Conservation (phyloP, 1,140 invertebrate genomes). For the Tetragonula clypearis region DNA sequence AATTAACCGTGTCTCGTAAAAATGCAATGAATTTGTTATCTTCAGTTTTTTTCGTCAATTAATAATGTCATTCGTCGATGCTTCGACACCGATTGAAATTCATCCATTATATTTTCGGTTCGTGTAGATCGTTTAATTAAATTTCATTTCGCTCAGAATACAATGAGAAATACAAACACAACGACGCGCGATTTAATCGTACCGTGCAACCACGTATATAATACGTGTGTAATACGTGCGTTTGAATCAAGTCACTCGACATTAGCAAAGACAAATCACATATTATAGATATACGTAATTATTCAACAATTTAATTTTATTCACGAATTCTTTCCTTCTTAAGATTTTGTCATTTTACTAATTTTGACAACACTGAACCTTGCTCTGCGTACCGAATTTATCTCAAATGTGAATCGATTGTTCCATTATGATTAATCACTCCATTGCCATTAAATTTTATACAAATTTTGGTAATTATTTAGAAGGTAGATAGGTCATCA, state of each 20-base stretch:
- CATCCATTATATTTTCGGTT: background rate
- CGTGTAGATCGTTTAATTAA: constrained; percentile 16
- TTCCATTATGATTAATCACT: too few species aligned
- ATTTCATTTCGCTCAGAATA: background rate
- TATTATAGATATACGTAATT: background rate
- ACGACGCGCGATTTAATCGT: background rate
- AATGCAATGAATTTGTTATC: background rate
- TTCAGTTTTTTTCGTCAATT: background rate
- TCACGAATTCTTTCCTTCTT: too few species aligned
- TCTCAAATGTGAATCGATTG: too few species aligned
- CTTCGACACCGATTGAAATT: constrained; percentile 11
- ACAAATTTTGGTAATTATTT: too few species aligned
- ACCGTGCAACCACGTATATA: background rate
- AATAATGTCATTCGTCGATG: constrained; percentile 5
- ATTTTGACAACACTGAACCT: background rate
- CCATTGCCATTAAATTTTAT: too few species aligned
- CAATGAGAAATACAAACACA: constrained; percentile 1
- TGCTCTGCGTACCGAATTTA: background rate
- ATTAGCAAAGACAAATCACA: background rate
- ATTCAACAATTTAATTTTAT: background rate
- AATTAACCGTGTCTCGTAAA: background rate
- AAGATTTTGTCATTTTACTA: background rate
- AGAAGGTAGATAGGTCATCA: too few species aligned
- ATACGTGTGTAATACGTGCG: background rate
- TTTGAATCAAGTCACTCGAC: background rate